A percentile compares a stretch with the other conserved stretches of the same genome.
phyloP scores from a whole-genome alignment of 2,113 vertebrate genomes.

The Struthio camelus region DNA sequence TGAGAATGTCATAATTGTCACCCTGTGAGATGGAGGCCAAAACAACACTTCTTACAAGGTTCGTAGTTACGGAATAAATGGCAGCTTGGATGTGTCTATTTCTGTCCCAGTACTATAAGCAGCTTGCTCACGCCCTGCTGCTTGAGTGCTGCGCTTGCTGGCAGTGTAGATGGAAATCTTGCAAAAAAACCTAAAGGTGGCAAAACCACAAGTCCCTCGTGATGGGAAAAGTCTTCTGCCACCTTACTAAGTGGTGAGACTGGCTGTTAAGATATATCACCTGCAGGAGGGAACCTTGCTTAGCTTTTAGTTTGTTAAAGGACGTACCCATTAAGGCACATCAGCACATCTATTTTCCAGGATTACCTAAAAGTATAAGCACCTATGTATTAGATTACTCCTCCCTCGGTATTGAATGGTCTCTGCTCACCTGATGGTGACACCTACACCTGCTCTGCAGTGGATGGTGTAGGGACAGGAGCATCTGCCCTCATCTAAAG shows the following conservation, averaged over 20 bases:
- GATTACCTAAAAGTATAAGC: not conserved
- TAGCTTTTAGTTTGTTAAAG: not conserved
- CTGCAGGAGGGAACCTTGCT: not conserved
- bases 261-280: not conserved
- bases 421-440: not conserved
- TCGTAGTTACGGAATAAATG: not conserved
- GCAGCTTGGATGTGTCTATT: not conserved
- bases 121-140: not conserved
- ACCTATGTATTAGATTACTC: not conserved
- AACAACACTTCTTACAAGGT: not conserved
- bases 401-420: not conserved
- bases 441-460: not conserved
- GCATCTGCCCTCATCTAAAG: not conserved
- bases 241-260: not conserved
- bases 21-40: not conserved
- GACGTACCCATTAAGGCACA: rapidly evolving
- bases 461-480: not conserved
- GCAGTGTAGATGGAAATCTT: not conserved
- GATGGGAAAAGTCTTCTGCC: not conserved
- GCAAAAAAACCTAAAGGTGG: not conserved
- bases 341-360: not conserved
- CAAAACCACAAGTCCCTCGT: not conserved
- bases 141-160: not conserved
- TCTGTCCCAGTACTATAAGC: not conserved
- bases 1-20: not conserved